Conservation (phyloP, 2,113 vertebrate genomes). For the Pseudorasbora parva region DNA sequence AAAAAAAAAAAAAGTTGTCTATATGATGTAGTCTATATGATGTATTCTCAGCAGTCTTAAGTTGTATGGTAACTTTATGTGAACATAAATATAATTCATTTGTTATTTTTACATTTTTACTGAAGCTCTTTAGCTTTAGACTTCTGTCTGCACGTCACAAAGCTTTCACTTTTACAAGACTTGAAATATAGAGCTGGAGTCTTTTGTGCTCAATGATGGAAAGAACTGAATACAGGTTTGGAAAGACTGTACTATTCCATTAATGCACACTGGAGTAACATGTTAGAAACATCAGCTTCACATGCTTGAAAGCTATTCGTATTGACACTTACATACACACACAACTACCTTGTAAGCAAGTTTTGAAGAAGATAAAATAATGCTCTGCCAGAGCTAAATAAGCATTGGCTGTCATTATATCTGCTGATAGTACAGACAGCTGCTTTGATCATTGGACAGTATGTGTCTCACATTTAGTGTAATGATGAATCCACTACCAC, state of each 20-base stretch:
- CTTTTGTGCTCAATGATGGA: not conserved
- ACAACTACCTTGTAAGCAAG: not conserved
- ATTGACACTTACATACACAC: not conserved
- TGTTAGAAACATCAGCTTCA: not conserved
- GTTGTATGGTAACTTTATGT: too few relatives aligned
- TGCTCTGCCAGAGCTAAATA: not conserved
- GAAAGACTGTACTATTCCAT: not conserved
- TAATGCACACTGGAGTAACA: not conserved
- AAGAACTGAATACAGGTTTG: not conserved
- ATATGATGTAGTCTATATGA: too few relatives aligned
- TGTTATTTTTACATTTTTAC: too few relatives aligned
- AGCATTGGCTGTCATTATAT: constrained; percentile 11
- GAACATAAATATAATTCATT: too few relatives aligned
- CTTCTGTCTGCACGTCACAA: too few relatives aligned
- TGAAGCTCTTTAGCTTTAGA: too few relatives aligned
- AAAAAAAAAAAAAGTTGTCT: too few relatives aligned
- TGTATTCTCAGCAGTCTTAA: too few relatives aligned
- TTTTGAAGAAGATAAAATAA: constrained; percentile 27
- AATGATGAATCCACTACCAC: constrained; percentile 38
- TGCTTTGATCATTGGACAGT: constrained; percentile 24
- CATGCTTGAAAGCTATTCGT: not conserved
- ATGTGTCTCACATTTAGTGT: constrained; percentile 18
- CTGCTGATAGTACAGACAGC: constrained; percentile 18
- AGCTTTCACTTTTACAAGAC: too few relatives aligned
- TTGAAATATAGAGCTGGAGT: not conserved